Conservation (phyloP, 35 echinoderm and acorn worm genomes). For the Diadema setosum region DNA sequence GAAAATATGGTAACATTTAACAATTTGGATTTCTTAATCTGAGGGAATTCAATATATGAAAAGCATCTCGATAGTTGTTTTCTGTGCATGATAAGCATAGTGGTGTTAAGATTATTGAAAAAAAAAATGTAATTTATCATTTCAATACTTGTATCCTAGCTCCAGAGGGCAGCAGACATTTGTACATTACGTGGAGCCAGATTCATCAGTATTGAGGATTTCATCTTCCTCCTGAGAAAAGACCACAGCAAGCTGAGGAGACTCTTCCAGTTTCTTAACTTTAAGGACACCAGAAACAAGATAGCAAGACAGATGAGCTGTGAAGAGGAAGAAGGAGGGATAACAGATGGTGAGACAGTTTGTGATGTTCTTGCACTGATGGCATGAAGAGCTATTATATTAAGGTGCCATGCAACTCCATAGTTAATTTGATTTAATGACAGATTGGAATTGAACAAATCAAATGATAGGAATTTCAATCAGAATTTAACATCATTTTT, state of each 20-base stretch:
- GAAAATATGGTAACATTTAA: too few relatives aligned
- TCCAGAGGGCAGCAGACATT: conserved; percentile 73
- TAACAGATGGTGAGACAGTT: conserved; percentile 31
- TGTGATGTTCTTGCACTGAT: too few relatives aligned
- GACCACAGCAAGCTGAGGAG: conserved; percentile 72
- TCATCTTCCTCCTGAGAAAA: conserved; percentile 79
- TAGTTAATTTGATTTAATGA: too few relatives aligned
- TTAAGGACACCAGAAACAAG: conserved; percentile 74
- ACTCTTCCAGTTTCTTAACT: conserved; percentile 70
- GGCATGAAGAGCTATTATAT: too few relatives aligned
- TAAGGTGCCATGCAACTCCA: too few relatives aligned
- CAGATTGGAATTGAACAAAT: too few relatives aligned
- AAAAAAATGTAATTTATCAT: too few relatives aligned
- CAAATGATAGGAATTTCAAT: too few relatives aligned
- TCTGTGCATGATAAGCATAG: background rate
- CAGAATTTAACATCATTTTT: too few relatives aligned
- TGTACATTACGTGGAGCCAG: conserved; percentile 69
- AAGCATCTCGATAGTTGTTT: background rate
- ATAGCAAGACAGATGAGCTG: background rate
- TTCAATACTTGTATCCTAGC: conserved; percentile 30
- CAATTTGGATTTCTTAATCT: too few relatives aligned
- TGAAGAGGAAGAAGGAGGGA: conserved; percentile 57
- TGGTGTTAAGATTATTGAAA: background rate
- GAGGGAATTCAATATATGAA: too few relatives aligned
- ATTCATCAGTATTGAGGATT: conserved; percentile 95